A percentile compares a stretch with the other conserved stretches of the same genome.
Evolutionary conservation across 2,113 vertebrate genomes (phyloP).

Genomic region (Micromys minutus): DNA sequence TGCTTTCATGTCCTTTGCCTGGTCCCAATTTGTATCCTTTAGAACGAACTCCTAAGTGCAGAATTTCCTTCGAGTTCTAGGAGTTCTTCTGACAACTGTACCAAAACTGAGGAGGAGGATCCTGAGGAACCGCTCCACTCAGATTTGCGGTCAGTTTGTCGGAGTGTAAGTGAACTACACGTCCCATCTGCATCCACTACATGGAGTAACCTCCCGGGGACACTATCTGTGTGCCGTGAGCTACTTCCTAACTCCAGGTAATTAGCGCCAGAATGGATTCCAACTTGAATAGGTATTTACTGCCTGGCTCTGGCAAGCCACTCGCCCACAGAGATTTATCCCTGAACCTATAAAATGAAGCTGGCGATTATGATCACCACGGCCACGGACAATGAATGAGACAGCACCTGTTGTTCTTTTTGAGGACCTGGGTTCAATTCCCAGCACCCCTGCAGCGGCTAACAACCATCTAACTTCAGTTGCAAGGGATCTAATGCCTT

Average conservation of each 20-base stretch:
- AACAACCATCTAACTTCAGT: background rate
- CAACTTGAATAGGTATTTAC: background rate
- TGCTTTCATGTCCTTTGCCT: background rate
- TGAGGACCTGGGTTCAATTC: background rate
- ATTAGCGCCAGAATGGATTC: background rate
- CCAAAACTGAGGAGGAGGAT: background rate
- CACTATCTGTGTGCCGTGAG: background rate
- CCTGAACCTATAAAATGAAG: background rate
- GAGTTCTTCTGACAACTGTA: background rate
- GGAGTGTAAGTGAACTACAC: background rate
- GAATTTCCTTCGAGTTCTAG: background rate
- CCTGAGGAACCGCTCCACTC: background rate
- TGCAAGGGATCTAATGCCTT: background rate
- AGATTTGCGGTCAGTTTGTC: background rate
- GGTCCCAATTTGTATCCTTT: background rate
- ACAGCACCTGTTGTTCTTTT: background rate
- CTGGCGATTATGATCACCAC: background rate
- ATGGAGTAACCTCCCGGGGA: background rate
- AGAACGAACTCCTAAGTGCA: background rate
- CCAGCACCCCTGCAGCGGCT: background rate
- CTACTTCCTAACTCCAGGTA: background rate
- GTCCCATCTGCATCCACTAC: background rate
- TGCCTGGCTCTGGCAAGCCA: background rate
- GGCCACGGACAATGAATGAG: background rate
- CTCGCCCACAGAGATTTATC: background rate